Percentiles rank a stretch among this genome's conserved stretches.
phyloP scores from a whole-genome alignment of 2,797 vertebrate genomes.

The Amblyraja radiata region DNA sequence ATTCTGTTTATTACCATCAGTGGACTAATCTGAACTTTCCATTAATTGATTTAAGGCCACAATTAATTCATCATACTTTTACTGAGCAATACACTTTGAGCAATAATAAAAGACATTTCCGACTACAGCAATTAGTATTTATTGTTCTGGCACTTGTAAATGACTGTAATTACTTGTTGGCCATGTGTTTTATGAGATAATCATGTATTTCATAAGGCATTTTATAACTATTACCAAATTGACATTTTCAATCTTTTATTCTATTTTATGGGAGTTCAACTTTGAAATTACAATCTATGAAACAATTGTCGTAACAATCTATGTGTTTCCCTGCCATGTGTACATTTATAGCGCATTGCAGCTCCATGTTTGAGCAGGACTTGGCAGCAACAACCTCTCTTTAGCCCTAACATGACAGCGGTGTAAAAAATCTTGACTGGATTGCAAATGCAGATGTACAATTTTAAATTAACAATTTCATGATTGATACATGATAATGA shows the following conservation, averaged over 20 bases:
- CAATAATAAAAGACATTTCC: not conserved
- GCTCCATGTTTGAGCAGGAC: not conserved
- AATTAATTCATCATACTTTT: not conserved
- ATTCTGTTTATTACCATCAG: not conserved
- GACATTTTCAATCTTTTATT: not conserved
- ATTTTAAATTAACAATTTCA: too few relatives aligned
- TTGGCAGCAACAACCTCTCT: not conserved
- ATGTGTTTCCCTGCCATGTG: not conserved
- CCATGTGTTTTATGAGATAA: not conserved
- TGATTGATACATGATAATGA: too few relatives aligned
- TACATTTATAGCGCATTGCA: not conserved
- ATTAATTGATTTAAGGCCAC: not conserved
- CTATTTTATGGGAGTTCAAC: not conserved
- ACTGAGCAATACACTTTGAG: not conserved
- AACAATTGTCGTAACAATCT: not conserved
- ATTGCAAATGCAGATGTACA: too few relatives aligned
- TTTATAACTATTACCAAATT: not conserved
- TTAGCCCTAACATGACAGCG: not conserved
- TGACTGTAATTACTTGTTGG: not conserved
- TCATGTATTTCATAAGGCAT: not conserved
- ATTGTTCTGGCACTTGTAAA: conserved; percentile 6
- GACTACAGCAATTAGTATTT: not conserved
- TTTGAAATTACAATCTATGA: not conserved
- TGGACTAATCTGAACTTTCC: not conserved
- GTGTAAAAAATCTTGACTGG: not conserved